Evolutionary conservation across 2,113 vertebrate genomes (phyloP).

Genomic region (Carlito syrichta): DNA sequence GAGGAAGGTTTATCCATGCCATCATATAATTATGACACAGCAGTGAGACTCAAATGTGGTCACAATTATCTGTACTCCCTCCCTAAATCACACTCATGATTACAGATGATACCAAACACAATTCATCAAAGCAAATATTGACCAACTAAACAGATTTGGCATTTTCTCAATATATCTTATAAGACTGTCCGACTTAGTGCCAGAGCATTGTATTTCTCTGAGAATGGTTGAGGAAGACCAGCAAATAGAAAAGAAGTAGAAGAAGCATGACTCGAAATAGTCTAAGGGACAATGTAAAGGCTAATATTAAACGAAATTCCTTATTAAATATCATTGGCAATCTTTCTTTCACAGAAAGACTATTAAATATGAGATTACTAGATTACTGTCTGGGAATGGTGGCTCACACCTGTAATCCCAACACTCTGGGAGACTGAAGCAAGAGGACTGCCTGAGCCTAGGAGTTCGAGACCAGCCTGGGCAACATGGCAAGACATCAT

Average conservation of each 20-base stretch:
- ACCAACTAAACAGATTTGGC: background rate
- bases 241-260: background rate
- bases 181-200: background rate
- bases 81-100: background rate
- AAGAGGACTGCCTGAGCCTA: too few species aligned
- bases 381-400: too few species aligned
- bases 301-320: background rate
- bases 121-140: conserved; percentile 23
- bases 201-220: background rate
- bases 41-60: background rate
- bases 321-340: background rate
- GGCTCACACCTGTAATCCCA: too few species aligned
- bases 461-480: too few species aligned
- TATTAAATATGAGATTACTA: background rate
- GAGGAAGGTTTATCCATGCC: background rate
- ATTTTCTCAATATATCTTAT: background rate
- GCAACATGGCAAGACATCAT: too few species aligned
- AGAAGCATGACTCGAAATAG: background rate
- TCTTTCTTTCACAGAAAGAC: background rate
- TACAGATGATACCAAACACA: background rate
- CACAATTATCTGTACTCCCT: background rate
- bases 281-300: background rate
- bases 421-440: too few species aligned
- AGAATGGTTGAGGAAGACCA: background rate
- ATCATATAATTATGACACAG: background rate